Evolutionary conservation across 2,888 invertebrate genomes (phyloP).

Genomic region (Ecliptopera silaceata): DNA sequence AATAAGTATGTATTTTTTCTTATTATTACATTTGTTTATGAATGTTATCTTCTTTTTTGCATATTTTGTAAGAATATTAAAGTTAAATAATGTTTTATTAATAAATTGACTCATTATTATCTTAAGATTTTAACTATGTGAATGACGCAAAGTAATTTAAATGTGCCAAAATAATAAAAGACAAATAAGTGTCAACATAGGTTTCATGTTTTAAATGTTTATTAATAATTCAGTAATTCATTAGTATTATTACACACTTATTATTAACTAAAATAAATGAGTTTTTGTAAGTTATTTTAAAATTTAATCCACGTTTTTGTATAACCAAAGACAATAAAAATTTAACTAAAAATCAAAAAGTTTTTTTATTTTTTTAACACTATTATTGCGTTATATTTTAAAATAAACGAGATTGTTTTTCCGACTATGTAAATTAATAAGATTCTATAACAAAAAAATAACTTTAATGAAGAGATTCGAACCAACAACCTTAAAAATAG

Average conservation of each 20-base stretch:
- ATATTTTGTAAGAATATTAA: too few relatives aligned
- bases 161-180: conserved; percentile 23
- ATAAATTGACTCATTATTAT: too few relatives aligned
- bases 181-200: conserved; percentile 35
- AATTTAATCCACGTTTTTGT: conserved; percentile 82
- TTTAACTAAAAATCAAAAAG: conserved; percentile 70
- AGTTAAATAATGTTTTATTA: too few relatives aligned
- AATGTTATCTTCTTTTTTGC: too few relatives aligned
- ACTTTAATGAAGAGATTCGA: too few relatives aligned
- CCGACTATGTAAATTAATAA: too few relatives aligned
- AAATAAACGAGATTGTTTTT: too few relatives aligned
- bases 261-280: conserved; percentile 69
- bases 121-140: not conserved
- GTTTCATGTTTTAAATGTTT: conserved; percentile 46
- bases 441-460: too few relatives aligned
- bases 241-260: conserved; percentile 72
- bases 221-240: conserved; percentile 76
- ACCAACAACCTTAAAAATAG: too few relatives aligned
- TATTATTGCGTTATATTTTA: too few relatives aligned
- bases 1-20: too few relatives aligned
- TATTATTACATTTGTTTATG: too few relatives aligned
- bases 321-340: conserved; percentile 84
- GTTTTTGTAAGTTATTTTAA: conserved; percentile 83
- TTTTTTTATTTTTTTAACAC: conserved; percentile 46
- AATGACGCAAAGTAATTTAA: not conserved